Percentiles rank a stretch among this genome's conserved stretches.
phyloP scores from a whole-genome alignment of 2,888 invertebrate genomes.

The Limnephilus rhombicus region DNA sequence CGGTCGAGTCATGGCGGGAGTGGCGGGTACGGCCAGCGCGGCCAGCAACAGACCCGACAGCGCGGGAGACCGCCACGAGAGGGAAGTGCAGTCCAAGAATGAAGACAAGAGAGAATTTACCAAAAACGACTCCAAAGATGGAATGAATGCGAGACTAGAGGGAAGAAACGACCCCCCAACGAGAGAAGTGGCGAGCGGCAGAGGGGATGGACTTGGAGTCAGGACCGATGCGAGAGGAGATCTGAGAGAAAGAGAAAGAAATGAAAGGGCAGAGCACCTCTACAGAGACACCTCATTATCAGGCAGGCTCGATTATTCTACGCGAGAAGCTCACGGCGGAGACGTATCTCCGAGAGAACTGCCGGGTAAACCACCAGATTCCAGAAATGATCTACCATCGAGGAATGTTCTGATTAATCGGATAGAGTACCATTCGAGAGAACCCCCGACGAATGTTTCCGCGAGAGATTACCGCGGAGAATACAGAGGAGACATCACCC shows the following conservation, averaged over 20 bases:
- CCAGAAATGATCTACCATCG: constrained; percentile 51
- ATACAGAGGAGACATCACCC: constrained; percentile 58
- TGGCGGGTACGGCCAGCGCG: constrained; percentile 69
- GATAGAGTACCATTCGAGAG: constrained; percentile 61
- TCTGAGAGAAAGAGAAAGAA: constrained; percentile 53
- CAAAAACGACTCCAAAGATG: constrained; percentile 65
- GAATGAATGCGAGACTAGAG: constrained; percentile 63
- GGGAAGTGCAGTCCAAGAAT: constrained; percentile 67
- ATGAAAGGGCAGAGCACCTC: constrained; percentile 52
- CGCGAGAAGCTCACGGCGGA: constrained; percentile 54
- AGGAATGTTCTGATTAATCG: constrained; percentile 59
- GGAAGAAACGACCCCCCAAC: constrained; percentile 53
- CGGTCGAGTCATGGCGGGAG: constrained; percentile 76
- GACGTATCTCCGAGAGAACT: constrained; percentile 46
- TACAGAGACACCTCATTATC: constrained; percentile 59
- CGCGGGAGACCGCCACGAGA: constrained; percentile 72
- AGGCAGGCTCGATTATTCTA: constrained; percentile 59
- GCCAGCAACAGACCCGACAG: constrained; percentile 73
- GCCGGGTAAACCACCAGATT: constrained; percentile 50
- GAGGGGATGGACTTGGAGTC: constrained; percentile 64
- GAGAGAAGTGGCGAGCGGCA: constrained; percentile 64
- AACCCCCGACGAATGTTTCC: constrained; percentile 47
- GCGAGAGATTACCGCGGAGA: constrained; percentile 56
- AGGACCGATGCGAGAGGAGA: constrained; percentile 66
- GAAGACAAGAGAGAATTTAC: constrained; percentile 65